These are phyloP conservation scores for Cataglyphis albicans DNA, from an alignment of 2,888 invertebrate genomes.

Conservation along the genomic window DNA sequence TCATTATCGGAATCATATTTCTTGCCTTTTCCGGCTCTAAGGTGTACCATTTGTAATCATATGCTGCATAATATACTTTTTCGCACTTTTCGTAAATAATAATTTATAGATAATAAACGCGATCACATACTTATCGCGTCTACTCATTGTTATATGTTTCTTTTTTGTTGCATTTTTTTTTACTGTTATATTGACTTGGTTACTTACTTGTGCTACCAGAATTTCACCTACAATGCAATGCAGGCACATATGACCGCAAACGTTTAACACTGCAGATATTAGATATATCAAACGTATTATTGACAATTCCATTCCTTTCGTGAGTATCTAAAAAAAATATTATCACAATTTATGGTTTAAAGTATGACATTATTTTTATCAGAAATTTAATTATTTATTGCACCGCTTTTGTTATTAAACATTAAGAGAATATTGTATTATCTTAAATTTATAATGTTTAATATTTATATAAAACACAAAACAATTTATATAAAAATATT, in stretches of 20 bases:
- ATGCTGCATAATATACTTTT: not conserved
- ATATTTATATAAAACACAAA: no score
- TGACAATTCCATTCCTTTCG: not conserved
- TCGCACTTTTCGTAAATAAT: conserved; percentile 33
- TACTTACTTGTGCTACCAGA: conserved; percentile 28
- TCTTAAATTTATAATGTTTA: no score
- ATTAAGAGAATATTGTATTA: no score
- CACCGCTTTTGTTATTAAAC: no score
- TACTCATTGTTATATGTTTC: no score
- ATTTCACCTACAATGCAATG: conserved; percentile 30
- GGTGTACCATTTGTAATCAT: conserved; percentile 26
- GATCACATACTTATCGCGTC: no score
- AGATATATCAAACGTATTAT: conserved; percentile 1
- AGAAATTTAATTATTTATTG: no score
- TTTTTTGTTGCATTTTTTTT: not conserved
- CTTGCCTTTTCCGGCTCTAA: not conserved
- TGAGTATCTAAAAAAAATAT: not conserved
- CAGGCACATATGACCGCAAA: conserved; percentile 1
- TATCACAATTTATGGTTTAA: no score
- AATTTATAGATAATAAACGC: not conserved
- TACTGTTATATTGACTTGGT: not conserved
- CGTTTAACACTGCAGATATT: not conserved
- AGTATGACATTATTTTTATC: no score
- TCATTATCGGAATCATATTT: conserved; percentile 18
- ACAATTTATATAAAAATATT: no score